These are phyloP conservation scores for Ceuthmochares aereus DNA, from an alignment of 2,113 vertebrate species.

Conservation along the genomic window DNA sequence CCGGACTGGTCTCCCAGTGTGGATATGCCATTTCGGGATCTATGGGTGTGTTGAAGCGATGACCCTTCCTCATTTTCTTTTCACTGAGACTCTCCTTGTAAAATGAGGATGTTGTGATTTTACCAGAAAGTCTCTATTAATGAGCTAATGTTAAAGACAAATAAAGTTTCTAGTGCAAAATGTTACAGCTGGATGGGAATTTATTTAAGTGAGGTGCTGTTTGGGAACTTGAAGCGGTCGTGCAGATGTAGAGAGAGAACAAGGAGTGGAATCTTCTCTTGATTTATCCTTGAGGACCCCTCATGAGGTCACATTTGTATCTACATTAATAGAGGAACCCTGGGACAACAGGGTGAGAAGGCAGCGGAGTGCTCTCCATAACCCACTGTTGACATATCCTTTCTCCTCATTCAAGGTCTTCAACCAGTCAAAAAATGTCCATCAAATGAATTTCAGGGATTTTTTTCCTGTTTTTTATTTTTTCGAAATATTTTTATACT, in stretches of 20 bases:
- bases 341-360: fast-evolving
- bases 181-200: background rate
- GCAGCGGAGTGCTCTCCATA: background rate
- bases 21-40: background rate
- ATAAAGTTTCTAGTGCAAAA: background rate
- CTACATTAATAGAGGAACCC: fast-evolving
- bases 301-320: background rate
- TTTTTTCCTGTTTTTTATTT: background rate
- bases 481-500: background rate
- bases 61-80: background rate
- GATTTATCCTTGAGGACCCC: background rate
- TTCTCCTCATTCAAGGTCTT: background rate
- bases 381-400: background rate
- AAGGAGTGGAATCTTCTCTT: background rate
- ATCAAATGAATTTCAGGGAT: background rate
- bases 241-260: background rate
- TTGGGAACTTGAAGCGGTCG: background rate
- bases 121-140: background rate
- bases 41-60: background rate
- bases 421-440: background rate
- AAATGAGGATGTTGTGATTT: background rate
- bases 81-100: background rate
- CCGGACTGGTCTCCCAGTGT: background rate
- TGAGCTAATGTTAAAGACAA: background rate
- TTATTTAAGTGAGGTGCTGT: background rate